A percentile compares a stretch with the other conserved stretches of the same genome.
phyloP scores from a whole-genome alignment of 1,140 invertebrate genomes.

The Leptopilina clavipes region DNA sequence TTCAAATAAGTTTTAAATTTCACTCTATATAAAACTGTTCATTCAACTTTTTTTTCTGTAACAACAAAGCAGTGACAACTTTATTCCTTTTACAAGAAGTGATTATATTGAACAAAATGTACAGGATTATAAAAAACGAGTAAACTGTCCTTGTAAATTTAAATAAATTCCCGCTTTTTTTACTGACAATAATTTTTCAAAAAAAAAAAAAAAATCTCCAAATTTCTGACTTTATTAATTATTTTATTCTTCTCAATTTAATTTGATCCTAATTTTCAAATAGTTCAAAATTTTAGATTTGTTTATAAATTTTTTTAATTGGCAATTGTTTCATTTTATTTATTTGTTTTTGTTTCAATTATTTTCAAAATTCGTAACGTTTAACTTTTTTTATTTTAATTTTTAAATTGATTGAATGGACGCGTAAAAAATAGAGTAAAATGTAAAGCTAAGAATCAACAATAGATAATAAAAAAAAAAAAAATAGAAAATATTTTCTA shows the following conservation, averaged over 20 bases:
- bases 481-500: neutral
- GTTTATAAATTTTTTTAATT: too few species aligned
- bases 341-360: too few species aligned
- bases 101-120: neutral
- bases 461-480: too few species aligned
- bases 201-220: neutral
- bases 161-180: neutral
- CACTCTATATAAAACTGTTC: neutral
- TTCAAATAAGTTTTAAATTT: slow-evolving; percentile 4
- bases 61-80: neutral
- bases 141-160: neutral
- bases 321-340: too few species aligned
- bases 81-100: neutral
- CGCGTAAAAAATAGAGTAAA: too few species aligned
- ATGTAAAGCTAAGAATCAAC: too few species aligned
- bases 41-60: neutral
- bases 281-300: too few species aligned
- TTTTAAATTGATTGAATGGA: too few species aligned
- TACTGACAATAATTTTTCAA: neutral
- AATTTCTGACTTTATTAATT: neutral
- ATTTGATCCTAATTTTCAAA: too few species aligned
- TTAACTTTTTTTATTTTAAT: too few species aligned
- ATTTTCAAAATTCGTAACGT: too few species aligned
- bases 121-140: neutral
- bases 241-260: too few species aligned